These are phyloP conservation scores for Papilio helenus DNA, from an alignment of 1,140 invertebrate species.

Conservation along the genomic window DNA sequence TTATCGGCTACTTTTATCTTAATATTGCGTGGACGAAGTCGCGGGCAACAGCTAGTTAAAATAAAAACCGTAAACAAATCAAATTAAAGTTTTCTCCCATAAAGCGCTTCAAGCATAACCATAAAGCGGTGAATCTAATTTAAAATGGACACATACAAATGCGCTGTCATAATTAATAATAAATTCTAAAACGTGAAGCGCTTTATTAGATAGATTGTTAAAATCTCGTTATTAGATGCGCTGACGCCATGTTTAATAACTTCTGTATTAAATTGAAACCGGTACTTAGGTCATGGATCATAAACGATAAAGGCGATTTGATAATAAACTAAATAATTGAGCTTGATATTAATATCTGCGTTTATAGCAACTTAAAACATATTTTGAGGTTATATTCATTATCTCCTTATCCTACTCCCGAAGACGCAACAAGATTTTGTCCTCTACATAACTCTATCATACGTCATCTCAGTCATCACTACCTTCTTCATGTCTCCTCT, in stretches of 20 bases:
- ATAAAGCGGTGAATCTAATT: slow-evolving; percentile 19
- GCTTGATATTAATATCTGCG: not conserved
- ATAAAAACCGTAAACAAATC: not conserved
- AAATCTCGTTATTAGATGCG: slow-evolving; percentile 14
- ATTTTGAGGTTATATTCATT: not conserved
- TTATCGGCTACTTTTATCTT: too few relatives aligned
- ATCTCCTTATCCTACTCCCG: too few relatives aligned
- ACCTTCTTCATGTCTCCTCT: too few relatives aligned
- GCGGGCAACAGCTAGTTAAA: too few relatives aligned
- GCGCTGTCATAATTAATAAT: not conserved
- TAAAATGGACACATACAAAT: slow-evolving; percentile 13
- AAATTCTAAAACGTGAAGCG: slow-evolving; percentile 14
- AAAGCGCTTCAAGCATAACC: not conserved
- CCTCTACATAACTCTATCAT: too few relatives aligned
- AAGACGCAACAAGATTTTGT: too few relatives aligned
- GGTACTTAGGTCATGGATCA: not conserved
- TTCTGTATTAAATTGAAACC: not conserved
- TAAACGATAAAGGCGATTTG: not conserved
- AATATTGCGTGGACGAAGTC: too few relatives aligned
- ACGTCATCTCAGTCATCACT: too few relatives aligned
- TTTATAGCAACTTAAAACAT: not conserved
- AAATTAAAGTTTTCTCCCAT: not conserved
- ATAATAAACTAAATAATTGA: not conserved
- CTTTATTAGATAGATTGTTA: slow-evolving; percentile 11
- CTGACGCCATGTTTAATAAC: slow-evolving; percentile 1